phyloP scores from a whole-genome alignment of 2,113 vertebrate species.

The Ptilorrhoa leucosticta region DNA sequence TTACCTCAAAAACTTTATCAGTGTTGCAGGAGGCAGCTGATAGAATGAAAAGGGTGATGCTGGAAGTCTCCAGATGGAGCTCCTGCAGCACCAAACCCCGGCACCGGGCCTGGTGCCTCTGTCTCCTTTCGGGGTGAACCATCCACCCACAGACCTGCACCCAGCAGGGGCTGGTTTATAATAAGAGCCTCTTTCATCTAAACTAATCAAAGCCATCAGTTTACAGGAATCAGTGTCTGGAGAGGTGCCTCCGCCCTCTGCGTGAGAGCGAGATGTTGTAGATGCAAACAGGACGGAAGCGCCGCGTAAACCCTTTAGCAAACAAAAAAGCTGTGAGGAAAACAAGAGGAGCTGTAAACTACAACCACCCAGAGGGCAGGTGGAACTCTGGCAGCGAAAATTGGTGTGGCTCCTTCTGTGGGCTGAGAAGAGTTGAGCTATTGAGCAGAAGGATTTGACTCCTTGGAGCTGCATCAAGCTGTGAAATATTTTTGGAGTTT shows the following conservation, averaged over 20 bases:
- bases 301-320: not conserved
- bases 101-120: not conserved
- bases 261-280: not conserved
- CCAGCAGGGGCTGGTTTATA: slow-evolving; percentile 15
- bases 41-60: not conserved
- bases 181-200: slow-evolving; percentile 42
- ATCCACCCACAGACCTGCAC: slow-evolving; percentile 25
- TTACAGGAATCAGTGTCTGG: not conserved
- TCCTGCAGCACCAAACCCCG: not conserved
- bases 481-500: not conserved
- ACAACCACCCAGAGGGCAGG: slow-evolving; percentile 20
- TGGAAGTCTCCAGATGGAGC: slow-evolving; percentile 17
- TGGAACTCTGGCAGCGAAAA: not conserved
- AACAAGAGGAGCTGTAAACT: slow-evolving; percentile 37
- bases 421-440: not conserved
- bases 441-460: not conserved
- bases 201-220: slow-evolving; percentile 56
- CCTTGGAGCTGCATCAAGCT: not conserved
- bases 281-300: not conserved
- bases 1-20: not conserved
- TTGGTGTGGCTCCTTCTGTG: not conserved
- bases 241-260: not conserved
- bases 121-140: not conserved
- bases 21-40: not conserved
- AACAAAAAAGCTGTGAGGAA: slow-evolving; percentile 33